A percentile compares a stretch with the other conserved stretches of the same genome.
Conservation (phyloP, 1,140 invertebrate species). For the Zaprionus capensis region DNA sequence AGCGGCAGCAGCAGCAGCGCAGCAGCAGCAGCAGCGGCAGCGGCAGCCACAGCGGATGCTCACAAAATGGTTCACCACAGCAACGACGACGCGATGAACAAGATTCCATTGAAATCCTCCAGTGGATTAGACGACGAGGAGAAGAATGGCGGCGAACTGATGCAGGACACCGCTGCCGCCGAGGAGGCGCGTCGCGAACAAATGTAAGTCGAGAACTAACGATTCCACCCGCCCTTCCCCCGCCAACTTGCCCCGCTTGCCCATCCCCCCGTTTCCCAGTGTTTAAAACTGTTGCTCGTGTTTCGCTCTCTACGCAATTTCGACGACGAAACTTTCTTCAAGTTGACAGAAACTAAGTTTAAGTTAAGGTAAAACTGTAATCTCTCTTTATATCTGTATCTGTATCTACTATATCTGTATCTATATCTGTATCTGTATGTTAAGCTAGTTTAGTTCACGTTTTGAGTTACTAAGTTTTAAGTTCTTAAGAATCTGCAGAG, state of each 20-base stretch:
- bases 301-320: neutral
- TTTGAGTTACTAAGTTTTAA: neutral
- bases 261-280: neutral
- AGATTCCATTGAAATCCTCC: conserved; percentile 80
- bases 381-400: too few species aligned
- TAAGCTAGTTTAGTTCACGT: neutral
- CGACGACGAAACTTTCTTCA: neutral
- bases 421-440: neutral
- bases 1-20: conserved; percentile 30
- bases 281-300: neutral
- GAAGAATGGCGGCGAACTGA: conserved; percentile 79
- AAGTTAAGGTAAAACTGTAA: neutral
- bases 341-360: conserved; percentile 2
- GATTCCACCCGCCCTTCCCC: too few species aligned
- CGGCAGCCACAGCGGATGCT: conserved; percentile 66
- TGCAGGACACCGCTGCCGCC: conserved; percentile 76
- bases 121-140: conserved; percentile 77
- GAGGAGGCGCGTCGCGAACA: conserved; percentile 79
- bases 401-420: too few species aligned
- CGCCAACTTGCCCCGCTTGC: neutral
- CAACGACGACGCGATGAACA: conserved; percentile 82
- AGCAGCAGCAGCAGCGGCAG: conserved; percentile 28
- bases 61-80: conserved; percentile 81
- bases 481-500: neutral
- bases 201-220: conserved; percentile 56